A percentile compares a stretch with the other conserved stretches of the same genome.
phyloP scores from a whole-genome alignment of 2,797 vertebrate genomes.

The Poecilia wingei region DNA sequence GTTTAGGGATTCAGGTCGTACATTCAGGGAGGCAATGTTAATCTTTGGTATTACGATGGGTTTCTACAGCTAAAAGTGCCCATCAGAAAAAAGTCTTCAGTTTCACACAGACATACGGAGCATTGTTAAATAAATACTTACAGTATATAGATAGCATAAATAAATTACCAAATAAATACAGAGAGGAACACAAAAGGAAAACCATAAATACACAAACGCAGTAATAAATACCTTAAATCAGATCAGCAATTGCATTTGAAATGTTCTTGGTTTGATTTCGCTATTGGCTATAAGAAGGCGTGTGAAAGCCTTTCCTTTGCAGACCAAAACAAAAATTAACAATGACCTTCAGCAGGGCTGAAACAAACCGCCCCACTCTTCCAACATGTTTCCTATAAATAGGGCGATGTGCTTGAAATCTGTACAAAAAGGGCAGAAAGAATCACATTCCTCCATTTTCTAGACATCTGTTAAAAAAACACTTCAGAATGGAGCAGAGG shows the following conservation, averaged over 20 bases:
- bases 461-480: constrained; percentile 78
- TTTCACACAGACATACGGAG: constrained; percentile 83
- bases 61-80: constrained; percentile 84
- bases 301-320: constrained; percentile 73
- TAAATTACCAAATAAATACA: constrained; percentile 83
- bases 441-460: constrained; percentile 80
- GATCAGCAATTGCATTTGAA: constrained; percentile 78
- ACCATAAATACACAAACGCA: constrained; percentile 79
- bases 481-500: constrained; percentile 65
- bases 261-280: constrained; percentile 65
- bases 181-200: constrained; percentile 68
- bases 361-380: constrained; percentile 70
- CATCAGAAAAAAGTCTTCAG: constrained; percentile 82
- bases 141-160: constrained; percentile 83
- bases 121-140: constrained; percentile 85
- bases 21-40: constrained; percentile 86
- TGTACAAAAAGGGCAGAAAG: constrained; percentile 83
- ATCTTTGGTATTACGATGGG: constrained; percentile 88
- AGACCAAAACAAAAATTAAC: constrained; percentile 63
- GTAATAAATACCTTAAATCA: constrained; percentile 82
- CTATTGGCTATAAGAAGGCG: constrained; percentile 73
- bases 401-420: constrained; percentile 85
- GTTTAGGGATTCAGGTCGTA: constrained; percentile 75
- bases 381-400: constrained; percentile 76
- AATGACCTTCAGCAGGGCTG: constrained; percentile 72